These are phyloP conservation scores for Damaliscus lunatus DNA, from an alignment of 2,113 vertebrate genomes.

Conservation along the genomic window DNA sequence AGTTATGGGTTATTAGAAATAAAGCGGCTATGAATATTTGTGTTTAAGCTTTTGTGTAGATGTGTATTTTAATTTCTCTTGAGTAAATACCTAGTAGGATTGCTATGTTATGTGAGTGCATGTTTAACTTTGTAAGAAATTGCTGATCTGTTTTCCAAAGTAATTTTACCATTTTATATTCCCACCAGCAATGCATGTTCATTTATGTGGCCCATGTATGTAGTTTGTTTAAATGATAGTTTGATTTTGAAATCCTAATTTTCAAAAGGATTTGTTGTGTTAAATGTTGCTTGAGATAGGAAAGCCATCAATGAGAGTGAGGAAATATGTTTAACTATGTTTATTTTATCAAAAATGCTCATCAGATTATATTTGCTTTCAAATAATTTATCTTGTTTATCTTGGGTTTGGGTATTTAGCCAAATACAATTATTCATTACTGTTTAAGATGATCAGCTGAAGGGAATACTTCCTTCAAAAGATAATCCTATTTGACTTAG, in stretches of 20 bases:
- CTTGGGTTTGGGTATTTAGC: background rate
- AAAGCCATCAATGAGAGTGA: background rate
- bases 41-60: background rate
- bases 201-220: background rate
- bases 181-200: background rate
- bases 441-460: constrained; percentile 31
- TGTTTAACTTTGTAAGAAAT: constrained; percentile 30
- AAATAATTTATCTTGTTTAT: background rate
- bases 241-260: background rate
- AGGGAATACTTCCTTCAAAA: background rate
- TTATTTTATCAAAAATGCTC: constrained; percentile 17
- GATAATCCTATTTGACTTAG: background rate
- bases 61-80: background rate
- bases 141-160: background rate
- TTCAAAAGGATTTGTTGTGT: constrained; percentile 19
- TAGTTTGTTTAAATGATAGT: background rate
- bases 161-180: constrained; percentile 19
- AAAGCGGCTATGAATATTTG: background rate
- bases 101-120: background rate
- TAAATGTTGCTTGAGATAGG: background rate
- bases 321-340: background rate
- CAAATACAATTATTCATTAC: background rate
- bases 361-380: constrained; percentile 5
- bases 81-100: background rate
- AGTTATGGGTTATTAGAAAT: background rate